Conservation (phyloP, 2,113 vertebrate genomes). For the Gambusia affinis region DNA sequence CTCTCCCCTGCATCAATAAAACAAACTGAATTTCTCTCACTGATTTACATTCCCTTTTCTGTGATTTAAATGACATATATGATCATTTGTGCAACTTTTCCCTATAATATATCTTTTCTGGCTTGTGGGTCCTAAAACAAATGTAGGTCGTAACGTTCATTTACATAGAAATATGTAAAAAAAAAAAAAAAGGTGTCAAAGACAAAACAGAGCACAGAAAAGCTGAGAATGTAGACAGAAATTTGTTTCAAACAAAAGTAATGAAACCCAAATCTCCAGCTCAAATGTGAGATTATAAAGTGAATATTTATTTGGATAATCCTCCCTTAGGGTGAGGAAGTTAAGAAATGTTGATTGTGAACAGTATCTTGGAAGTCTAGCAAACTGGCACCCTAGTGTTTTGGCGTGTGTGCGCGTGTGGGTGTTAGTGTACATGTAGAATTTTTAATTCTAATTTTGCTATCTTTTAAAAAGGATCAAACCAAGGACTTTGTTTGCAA, state of each 20-base stretch:
- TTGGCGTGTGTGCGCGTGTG: no score
- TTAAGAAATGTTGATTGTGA: not conserved
- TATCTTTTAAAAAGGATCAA: no score
- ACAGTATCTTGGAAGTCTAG: not conserved
- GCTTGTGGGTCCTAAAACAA: not conserved
- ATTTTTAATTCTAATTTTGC: no score
- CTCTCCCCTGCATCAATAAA: conserved; percentile 19
- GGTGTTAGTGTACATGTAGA: no score
- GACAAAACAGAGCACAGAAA: not conserved
- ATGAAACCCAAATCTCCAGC: not conserved
- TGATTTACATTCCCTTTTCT: not conserved
- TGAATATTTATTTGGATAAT: not conserved
- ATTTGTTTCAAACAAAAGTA: not conserved
- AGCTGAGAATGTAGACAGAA: not conserved
- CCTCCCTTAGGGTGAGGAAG: no score
- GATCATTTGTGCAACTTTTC: not conserved
- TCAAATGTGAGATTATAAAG: not conserved
- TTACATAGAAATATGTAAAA: not conserved
- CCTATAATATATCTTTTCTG: not conserved
- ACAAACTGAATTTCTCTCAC: conserved; percentile 10
- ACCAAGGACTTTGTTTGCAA: no score
- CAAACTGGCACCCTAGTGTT: not conserved
- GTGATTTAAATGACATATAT: not conserved
- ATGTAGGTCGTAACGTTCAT: not conserved
- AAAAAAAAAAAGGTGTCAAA: not conserved